Base-by-base conservation (phyloP, 35 echinoderm and acorn worm species). In the Chiridota heheva region DNA sequence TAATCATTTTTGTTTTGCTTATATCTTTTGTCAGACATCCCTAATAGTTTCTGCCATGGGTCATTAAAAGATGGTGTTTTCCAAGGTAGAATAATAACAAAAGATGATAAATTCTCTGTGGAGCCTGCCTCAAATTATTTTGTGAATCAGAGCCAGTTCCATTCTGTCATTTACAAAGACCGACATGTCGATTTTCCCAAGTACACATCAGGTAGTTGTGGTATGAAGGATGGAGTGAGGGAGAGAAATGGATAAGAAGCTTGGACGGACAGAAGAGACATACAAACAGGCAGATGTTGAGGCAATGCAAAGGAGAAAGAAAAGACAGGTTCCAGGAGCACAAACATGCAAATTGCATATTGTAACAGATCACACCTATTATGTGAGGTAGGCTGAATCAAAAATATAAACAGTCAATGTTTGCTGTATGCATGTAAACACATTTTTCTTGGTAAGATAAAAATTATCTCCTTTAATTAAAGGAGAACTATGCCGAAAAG, bases 121-220 rank as follows among this genome's bases (percentile, higher is more conserved):
- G 88, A 98, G 37, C 85, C 84, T 7, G 72, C 89, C 17, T 29
- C 51, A 1, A 60, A 55, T 6, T 91, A 98, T 56, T 42, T 98
- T 37, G 53, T 84, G 15, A 46, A 84, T 43, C 29, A 80, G 0
- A 33, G 44, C 3, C 72, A 97, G 40, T 88, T 88, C 33, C 95
- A 98, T 68, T 98, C 95, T 6, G 80, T 98, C 43, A 89, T 98
- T 38, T 98, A 91, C 72, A 83, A 67, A 65, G 89, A 78, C 42
- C 87, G 82, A 47, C 59, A 98, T 82, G 74, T 91, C 8, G 81
- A 70, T 40, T 55, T 82, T 36, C 44, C 69, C 36, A 22, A 84
- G 26, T 36, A 49, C 35, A 39, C 10, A 7, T 63, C 5, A 4
- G 83, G 81, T 7, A 69, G 58, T 13, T 96, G 87, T 81, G 92